Evolutionary conservation across 2,797 vertebrate genomes (phyloP).

Genomic region (Spinus olivaceus): DNA sequence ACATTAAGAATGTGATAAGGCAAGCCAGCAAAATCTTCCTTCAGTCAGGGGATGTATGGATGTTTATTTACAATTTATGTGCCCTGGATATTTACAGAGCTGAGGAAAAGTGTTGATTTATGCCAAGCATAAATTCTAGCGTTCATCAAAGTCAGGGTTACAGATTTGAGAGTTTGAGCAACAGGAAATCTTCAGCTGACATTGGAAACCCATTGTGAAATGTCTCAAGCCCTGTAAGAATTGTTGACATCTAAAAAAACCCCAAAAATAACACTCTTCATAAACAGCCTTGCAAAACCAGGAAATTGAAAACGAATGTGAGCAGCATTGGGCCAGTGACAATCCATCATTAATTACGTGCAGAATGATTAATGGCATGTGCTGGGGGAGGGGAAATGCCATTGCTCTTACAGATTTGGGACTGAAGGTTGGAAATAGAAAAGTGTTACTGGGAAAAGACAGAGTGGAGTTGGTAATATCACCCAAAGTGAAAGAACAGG

Average conservation of each 20-base stretch:
- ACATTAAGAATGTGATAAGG: neutral
- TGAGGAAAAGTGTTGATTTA: neutral
- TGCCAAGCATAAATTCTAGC: neutral
- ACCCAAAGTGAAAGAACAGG: neutral
- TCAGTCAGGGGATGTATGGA: neutral
- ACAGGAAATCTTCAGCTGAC: neutral
- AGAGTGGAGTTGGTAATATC: neutral
- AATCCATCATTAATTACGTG: conserved; percentile 4
- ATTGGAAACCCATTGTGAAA: neutral
- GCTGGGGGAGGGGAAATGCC: neutral
- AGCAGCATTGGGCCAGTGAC: neutral
- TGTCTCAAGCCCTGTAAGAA: neutral
- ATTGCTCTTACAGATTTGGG: conserved; percentile 9
- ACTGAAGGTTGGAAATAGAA: neutral
- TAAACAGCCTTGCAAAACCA: conserved; percentile 26
- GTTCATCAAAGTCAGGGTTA: neutral
- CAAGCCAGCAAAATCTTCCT: neutral
- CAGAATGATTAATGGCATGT: conserved; percentile 8
- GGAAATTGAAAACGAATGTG: conserved; percentile 44
- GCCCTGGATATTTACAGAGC: neutral
- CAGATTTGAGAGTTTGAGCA: neutral
- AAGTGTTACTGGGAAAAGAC: neutral
- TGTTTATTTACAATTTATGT: neutral
- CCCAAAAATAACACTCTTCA: neutral
- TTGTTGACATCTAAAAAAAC: neutral